Evolutionary conservation across 2,113 vertebrate species (phyloP).

Genomic region (Candoia aspera): DNA sequence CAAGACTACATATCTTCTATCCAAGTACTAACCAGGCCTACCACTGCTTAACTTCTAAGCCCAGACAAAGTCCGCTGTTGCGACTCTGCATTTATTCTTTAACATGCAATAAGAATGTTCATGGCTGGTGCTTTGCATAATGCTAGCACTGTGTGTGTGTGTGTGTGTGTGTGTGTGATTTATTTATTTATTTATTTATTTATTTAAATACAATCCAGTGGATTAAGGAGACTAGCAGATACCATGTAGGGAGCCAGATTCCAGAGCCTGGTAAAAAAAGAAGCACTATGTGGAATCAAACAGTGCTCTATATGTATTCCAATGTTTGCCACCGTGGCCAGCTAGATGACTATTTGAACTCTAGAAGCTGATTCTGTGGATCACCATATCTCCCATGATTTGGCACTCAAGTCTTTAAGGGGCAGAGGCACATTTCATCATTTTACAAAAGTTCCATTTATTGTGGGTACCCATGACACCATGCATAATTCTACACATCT

Average conservation of each 20-base stretch:
- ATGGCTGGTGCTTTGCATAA: neutral
- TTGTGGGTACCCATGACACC: neutral
- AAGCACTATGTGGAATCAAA: neutral
- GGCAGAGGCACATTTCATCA: neutral
- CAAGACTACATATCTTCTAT: neutral
- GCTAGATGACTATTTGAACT: neutral
- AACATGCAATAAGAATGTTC: neutral
- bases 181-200: neutral
- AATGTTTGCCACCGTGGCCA: neutral
- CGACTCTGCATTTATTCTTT: neutral
- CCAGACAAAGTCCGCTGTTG: neutral
- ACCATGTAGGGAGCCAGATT: neutral
- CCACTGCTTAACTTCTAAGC: neutral
- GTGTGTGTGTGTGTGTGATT: neutral
- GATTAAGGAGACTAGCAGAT: neutral
- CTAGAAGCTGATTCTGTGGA: neutral
- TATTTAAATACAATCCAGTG: neutral
- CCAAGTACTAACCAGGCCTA: neutral
- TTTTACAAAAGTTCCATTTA: neutral
- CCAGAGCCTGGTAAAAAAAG: neutral
- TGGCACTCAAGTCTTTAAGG: neutral
- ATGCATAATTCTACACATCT: neutral
- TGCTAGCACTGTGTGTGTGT: neutral
- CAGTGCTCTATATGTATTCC: neutral
- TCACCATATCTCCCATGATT: neutral